These are phyloP conservation scores for Pissodes strobi DNA, from an alignment of 1,140 invertebrate species.

Conservation along the genomic window DNA sequence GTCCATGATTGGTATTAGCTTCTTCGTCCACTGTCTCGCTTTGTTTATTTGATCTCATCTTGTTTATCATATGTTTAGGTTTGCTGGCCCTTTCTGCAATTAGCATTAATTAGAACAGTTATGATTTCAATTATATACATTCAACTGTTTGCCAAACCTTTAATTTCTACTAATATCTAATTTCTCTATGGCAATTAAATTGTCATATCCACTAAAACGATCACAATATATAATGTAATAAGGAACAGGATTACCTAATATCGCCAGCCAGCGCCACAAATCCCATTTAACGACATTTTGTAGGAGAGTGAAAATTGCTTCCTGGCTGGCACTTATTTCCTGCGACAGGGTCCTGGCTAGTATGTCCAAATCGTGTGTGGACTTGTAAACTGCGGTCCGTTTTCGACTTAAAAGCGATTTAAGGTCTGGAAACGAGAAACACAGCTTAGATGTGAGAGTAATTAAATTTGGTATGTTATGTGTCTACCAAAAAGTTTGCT, in stretches of 20 bases:
- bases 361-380: conserved; percentile 40
- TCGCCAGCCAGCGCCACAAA: conserved; percentile 46
- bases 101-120: no score
- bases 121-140: no score
- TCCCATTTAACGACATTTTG: conserved; percentile 38
- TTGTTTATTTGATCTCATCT: no score
- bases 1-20: no score
- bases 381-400: conserved; percentile 42
- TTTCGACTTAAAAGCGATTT: conserved; percentile 38
- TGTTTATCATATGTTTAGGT: no score
- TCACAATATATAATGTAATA: conserved; percentile 3
- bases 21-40: no score
- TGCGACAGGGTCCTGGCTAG: conserved; percentile 38
- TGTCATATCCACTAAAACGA: background rate
- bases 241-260: conserved; percentile 41
- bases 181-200: conserved; percentile 5
- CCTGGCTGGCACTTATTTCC: conserved; percentile 12
- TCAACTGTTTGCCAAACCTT: no score
- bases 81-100: no score
- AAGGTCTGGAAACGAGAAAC: conserved; percentile 34
- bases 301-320: conserved; percentile 24
- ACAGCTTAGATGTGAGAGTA: no score
- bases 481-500: no score
- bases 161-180: no score
- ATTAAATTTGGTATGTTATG: no score